Conservation (phyloP, 2,797 vertebrate species). For the Enteromius anoplus region DNA sequence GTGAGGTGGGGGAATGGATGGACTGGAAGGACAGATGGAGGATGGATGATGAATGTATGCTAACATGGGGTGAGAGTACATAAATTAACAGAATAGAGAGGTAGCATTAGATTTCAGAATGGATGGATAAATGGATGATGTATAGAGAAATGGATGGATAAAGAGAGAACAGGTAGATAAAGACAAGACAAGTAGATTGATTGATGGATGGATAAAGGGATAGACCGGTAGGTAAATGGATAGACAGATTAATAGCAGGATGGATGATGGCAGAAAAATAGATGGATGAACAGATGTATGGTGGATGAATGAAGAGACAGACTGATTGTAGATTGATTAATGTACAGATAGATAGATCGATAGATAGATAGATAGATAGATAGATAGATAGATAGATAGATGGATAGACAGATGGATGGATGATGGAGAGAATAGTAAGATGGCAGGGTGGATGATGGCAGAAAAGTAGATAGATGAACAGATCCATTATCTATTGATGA, state of each 20-base stretch:
- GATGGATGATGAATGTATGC: background rate
- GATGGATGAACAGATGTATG: background rate
- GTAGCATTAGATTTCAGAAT: background rate
- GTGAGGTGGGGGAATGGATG: background rate
- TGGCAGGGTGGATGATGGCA: background rate
- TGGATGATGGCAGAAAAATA: background rate
- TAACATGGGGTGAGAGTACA: background rate
- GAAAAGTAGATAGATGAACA: too few species aligned
- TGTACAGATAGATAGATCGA: background rate
- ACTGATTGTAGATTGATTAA: background rate
- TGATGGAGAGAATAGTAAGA: too few species aligned
- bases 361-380: background rate
- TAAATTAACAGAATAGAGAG: background rate
- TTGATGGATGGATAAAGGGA: background rate
- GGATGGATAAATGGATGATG: background rate
- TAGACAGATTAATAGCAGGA: background rate
- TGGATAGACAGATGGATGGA: background rate
- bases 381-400: background rate
- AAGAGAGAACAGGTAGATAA: background rate
- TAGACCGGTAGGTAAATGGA: background rate
- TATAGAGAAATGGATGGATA: background rate
- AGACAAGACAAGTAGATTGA: background rate
- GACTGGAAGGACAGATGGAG: background rate
- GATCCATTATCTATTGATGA: too few species aligned
- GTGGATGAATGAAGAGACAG: background rate